Percentiles rank a stretch among this genome's conserved stretches.
Conservation (phyloP, 2,888 invertebrate genomes). For the Sicus ferrugineus region DNA sequence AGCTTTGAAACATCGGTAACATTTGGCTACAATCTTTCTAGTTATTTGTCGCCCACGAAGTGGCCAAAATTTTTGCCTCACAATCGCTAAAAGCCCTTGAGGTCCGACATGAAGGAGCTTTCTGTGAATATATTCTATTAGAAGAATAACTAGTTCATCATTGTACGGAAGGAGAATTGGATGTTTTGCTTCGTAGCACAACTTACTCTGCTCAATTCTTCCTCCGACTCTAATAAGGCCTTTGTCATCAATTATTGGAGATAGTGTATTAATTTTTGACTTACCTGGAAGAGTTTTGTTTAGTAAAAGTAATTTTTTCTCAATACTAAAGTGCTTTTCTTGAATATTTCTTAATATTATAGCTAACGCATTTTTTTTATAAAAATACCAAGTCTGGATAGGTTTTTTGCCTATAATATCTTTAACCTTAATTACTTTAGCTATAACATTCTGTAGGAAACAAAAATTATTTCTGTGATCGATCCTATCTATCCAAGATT, state of each 20-base stretch:
- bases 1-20: no score
- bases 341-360: no score
- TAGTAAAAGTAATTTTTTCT: no score
- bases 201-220: no score
- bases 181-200: no score
- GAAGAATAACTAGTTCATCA: slow-evolving; percentile 6
- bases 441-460: slow-evolving; percentile 2
- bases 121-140: slow-evolving; percentile 23
- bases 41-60: slow-evolving; percentile 19
- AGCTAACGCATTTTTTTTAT: not conserved
- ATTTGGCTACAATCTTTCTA: slow-evolving; percentile 23
- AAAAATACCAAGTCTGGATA: not conserved
- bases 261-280: no score
- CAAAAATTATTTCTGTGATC: not conserved
- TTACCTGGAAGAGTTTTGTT: no score
- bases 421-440: not conserved
- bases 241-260: no score
- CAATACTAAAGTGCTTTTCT: no score
- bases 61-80: no score
- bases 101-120: slow-evolving; percentile 26
- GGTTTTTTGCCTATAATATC: not conserved
- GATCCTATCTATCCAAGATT: not conserved
- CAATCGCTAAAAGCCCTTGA: slow-evolving; percentile 26
- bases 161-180: no score
- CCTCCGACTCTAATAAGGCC: no score